phyloP scores from a whole-genome alignment of 2,888 invertebrate genomes.

The Hypsopygia costalis region DNA sequence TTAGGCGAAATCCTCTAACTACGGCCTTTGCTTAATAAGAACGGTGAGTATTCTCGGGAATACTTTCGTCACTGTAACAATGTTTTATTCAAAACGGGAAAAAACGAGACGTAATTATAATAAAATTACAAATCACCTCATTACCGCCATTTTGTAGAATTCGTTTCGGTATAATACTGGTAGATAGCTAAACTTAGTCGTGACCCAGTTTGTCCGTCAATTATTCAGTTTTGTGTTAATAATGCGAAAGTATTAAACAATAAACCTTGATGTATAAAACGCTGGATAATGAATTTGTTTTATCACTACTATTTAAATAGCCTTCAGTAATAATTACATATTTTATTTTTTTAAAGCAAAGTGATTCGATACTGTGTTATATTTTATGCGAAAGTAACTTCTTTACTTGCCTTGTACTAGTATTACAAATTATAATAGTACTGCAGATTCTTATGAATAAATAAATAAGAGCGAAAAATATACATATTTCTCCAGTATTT shows the following conservation, averaged over 20 bases:
- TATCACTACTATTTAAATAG: too few species aligned
- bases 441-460: too few species aligned
- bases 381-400: too few species aligned
- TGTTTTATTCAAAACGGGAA: background rate
- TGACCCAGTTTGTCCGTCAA: background rate
- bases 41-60: background rate
- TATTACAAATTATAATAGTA: too few species aligned
- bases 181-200: background rate
- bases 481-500: too few species aligned
- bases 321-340: too few species aligned
- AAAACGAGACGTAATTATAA: background rate
- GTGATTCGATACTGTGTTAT: too few species aligned
- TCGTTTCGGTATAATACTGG: background rate
- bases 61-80: background rate
- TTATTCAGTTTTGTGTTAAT: background rate
- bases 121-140: conserved; percentile 21
- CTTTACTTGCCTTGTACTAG: too few species aligned
- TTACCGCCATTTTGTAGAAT: background rate
- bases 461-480: too few species aligned
- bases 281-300: too few species aligned
- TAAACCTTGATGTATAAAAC: background rate
- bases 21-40: conserved; percentile 22
- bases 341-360: too few species aligned
- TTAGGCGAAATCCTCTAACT: conserved; percentile 44
- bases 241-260: background rate